A percentile compares a stretch with the other conserved stretches of the same genome.
Evolutionary conservation across 2,113 vertebrate genomes (phyloP).

Genomic region (Peromyscus polionotus): DNA sequence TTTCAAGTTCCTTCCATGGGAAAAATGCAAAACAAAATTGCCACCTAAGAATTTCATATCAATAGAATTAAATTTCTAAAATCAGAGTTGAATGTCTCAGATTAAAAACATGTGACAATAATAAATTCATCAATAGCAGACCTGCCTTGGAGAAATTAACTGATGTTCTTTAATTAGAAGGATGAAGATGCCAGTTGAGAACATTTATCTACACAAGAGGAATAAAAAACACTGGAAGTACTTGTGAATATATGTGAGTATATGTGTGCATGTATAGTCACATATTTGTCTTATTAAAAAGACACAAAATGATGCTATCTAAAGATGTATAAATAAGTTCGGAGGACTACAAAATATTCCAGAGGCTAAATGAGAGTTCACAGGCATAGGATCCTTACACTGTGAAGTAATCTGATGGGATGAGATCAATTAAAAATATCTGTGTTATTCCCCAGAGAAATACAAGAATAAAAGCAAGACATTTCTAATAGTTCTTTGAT

Average conservation of each 20-base stretch:
- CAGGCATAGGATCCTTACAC: background rate
- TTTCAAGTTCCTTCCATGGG: background rate
- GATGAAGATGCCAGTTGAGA: background rate
- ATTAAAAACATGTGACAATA: constrained; percentile 9
- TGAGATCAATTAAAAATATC: background rate
- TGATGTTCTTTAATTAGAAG: background rate
- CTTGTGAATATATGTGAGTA: background rate
- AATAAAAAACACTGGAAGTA: background rate
- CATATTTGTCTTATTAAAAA: constrained; percentile 28
- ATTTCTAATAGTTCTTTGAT: background rate
- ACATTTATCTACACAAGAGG: background rate
- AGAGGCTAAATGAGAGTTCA: background rate
- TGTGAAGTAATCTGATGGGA: background rate
- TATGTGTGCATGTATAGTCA: background rate
- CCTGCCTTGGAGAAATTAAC: background rate
- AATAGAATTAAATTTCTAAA: constrained; percentile 27
- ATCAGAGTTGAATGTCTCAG: background rate
- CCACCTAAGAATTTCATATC: background rate
- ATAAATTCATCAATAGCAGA: background rate
- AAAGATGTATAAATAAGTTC: background rate
- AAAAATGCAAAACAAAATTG: constrained; percentile 30
- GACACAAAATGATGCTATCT: constrained; percentile 6
- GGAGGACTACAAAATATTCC: background rate
- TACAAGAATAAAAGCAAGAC: constrained; percentile 21
- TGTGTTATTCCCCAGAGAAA: background rate